Evolutionary conservation across 2,797 vertebrate genomes (phyloP), one percentile per base, ranked within the genome.

Genomic region (Mormyrops boulengeri): DNA sequence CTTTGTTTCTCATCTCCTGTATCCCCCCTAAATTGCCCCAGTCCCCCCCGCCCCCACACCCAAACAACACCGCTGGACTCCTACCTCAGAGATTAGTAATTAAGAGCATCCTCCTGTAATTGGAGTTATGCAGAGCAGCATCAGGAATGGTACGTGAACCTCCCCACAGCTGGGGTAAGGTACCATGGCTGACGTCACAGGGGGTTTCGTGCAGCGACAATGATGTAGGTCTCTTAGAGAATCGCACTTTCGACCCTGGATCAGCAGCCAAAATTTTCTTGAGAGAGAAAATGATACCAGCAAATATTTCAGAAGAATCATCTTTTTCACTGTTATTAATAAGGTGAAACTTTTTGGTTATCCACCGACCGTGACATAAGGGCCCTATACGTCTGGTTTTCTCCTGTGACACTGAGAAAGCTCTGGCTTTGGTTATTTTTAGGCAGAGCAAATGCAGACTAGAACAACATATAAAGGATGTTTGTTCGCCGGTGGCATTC

Each of bases 121-220:
- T 85, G 94, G 88, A 89, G 91, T 94, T 93, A 95, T 92, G 95
- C 90, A 95, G 92, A 94, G 92, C 93, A 93, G 93, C 93, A 92
- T 96, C 94, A 95, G 95, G 94, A 96, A 95, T 95, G 95, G 96
- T 96, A 96, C 92, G 96, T 96, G 94, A 95, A 92, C 90, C 90
- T 90, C 90, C 53, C 90, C 91, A 91, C 90, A 90, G 90, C 91
- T 60, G 86, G 86, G 86, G 55, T 91, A 92, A 66, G 84, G 84
- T 38, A 50, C 44, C 8, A 4, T 86, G 26, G 26, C 6, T 66
- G 80, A 82, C 7, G n/a, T 69, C 60, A 22, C 55, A 44, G 38
- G 38, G 50, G 55, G 84, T 5, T 66, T 30, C 26, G 12, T 53
- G 84, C 49, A 19, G 62, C 9, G 8, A 66, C 22, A 30, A 1